Conservation (phyloP, 2,797 vertebrate genomes). For the Enteromius mattozi region DNA sequence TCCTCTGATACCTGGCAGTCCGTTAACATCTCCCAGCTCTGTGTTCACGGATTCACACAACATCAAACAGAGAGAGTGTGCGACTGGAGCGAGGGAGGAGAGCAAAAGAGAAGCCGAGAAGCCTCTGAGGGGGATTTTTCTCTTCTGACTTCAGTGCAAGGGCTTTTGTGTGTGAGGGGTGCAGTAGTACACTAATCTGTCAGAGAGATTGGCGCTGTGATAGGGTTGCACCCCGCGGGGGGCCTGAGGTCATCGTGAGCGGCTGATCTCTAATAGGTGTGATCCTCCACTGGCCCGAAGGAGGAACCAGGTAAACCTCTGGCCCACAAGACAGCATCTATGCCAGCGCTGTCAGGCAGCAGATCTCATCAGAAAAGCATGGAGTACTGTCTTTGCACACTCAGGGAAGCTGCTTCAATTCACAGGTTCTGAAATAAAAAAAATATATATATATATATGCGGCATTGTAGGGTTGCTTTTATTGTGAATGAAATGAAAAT, state of each 20-base stretch:
- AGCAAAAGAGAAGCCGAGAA: slow-evolving; percentile 35
- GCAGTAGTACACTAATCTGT: slow-evolving; percentile 70
- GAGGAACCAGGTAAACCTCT: slow-evolving; percentile 54
- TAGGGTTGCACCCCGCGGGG: slow-evolving; percentile 78
- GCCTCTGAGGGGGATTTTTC: slow-evolving; percentile 61
- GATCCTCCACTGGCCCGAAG: slow-evolving; percentile 65
- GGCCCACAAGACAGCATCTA: not conserved
- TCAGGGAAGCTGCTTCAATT: not conserved
- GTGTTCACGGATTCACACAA: slow-evolving; percentile 50
- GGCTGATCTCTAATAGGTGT: slow-evolving; percentile 69
- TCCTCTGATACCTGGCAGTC: slow-evolving; percentile 62
- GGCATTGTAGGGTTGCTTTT: not conserved
- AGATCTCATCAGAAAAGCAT: slow-evolving; percentile 42
- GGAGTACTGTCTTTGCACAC: slow-evolving; percentile 8
- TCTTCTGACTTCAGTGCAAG: slow-evolving; percentile 71
- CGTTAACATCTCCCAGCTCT: slow-evolving; percentile 66
- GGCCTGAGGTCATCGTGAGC: slow-evolving; percentile 76
- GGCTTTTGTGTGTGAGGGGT: slow-evolving; percentile 71
- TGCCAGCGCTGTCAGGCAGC: slow-evolving; percentile 19
- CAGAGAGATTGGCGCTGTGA: slow-evolving; percentile 71
- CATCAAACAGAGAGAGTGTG: slow-evolving; percentile 64
- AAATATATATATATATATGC: not conserved
- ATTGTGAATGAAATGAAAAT: not conserved
- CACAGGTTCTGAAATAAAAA: not conserved
- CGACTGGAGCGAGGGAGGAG: slow-evolving; percentile 28